Base-by-base conservation (phyloP, 2,113 vertebrate genomes). In the Cardinalis cardinalis region DNA sequence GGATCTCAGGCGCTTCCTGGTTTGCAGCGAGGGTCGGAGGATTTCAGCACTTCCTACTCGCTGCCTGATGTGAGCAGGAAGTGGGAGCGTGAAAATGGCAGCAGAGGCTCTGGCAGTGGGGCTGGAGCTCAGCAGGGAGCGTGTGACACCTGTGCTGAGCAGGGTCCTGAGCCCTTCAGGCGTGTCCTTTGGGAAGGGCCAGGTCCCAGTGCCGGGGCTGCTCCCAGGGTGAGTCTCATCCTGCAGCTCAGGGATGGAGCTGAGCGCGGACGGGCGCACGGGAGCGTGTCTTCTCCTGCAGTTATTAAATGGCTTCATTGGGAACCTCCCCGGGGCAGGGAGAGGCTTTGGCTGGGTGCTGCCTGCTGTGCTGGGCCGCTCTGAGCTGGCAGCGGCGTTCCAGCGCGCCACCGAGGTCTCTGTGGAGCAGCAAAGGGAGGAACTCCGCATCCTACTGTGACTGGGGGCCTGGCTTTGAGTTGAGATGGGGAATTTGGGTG, bases 371-470 rank as follows among this genome's bases (percentile, higher is more conserved):
- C 43, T 2, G 56, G 11, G 66, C 7, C 0, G n/a, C 15, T 63
- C 64, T 58, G 68, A 26, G 19, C 41, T 2, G 41, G 6, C 31
- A 13, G 75, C 43, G 73, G 18, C 1, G 1, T 71, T 60, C 9
- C 40, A 1, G 0, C 1, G 34, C 0, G 0, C 31, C 60, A 1
- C 24, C 0, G 12, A 0, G 12, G 6, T 38, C 3, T 3, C 25
- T 1, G 26, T 1, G 28, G 49, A 3, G 40, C 28, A 7, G 34
- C 60, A 20, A 23, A 66, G 60, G 1, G 18, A 25, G 24, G 12
- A 66, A 70, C 21, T 34, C 34, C 0, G 0, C 1, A 48, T 56
- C 46, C 63, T 38, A 5, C 0, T 10, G 41, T 1, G 18, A 0
- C 4, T 3, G 41, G 0, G 43, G 55, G 48, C 9, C 72, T 48